Base-by-base conservation (phyloP, 1,140 invertebrate genomes). In the Caerostris darwini region DNA sequence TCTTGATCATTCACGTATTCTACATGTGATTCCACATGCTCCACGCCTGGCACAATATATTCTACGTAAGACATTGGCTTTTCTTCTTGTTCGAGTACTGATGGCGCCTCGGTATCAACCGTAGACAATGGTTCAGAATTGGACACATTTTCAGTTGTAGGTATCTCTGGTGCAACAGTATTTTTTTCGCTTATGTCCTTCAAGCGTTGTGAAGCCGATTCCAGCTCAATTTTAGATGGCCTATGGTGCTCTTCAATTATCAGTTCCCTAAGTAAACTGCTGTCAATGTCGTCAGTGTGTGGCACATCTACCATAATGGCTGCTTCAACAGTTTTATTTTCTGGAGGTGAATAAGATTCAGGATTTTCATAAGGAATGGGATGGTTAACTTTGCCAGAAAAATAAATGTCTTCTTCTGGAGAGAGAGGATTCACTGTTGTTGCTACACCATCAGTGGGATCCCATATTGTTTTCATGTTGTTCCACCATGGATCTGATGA, bases 191-290 rank as follows among this genome's bases (percentile, higher is more conserved):
- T 58, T 58, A 34, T 50, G 3, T 77, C 54, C 67, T 67, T 69
- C 53, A 85, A 34, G 1, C 90, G 34, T 34, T 85, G 57, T 1
- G 90, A 58, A 0, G 34, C 90, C 3, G 90, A 83, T 19, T 64
- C 81, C 2, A 92, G 53, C 34, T 92, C 90, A 3, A 85, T 57
- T 77, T 92, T 92, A 14, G 90, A 92, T 0, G 90, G 90, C 19
- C 53, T 83, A 53, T 92, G 77, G 10, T 59, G 81, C 57, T 92
- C 90, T 34, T 92, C 90, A 3, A 92, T 92, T 19, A 92, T 92
- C 50, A 67, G 8, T 50, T 92, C 58, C 34, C 81, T 17, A 10
- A 92, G 19, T 3, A 92, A 34, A 7, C 10, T 61, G 12, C 57
- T n/a, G 12, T 92, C 90, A 4, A 92, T 54, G 71, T 85, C 54